Evolutionary conservation across 2,113 vertebrate species (phyloP), one percentile per base, ranked within the genome.

Genomic region (Aptenodytes patagonicus): DNA sequence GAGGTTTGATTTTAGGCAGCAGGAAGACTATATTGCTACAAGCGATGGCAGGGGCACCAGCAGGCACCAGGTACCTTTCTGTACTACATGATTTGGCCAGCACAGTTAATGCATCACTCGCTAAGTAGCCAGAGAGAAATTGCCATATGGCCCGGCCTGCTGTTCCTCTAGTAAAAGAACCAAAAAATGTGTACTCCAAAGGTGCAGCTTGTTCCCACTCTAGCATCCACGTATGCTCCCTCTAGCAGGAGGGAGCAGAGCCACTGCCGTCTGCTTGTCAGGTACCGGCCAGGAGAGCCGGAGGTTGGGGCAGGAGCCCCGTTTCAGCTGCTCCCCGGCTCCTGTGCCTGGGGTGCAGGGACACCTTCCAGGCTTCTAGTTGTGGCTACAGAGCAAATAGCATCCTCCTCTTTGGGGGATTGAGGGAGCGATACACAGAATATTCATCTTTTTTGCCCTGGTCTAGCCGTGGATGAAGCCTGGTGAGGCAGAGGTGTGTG

Each of bases 81-180:
- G 3, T 62, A 5, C 36, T n/a, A 15, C 11, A 6, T 46, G 62
- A 61, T 38, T 91, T 87, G 87, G 89, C 96, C 81, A 44, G 11
- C 87, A 47, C 36, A 6, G 25, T 91, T 69, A 79, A 73, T 94
- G 46, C 87, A 93, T 93, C 75, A 25, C 93, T 91, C 0, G 0
- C 54, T 79, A 54, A 93, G 91, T 70, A 94, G 95, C 96, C 84
- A 28, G 73, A 62, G 87, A 88, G 81, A 69, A 90, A 28, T 24
- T 83, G 78, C 97, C 97, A 95, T 95, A 94, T 97, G 94, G 94
- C 81, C 26, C 0, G 13, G 87, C 96, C 89, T 95, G 94, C 96
- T 97, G 97, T 80, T 96, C 84, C 62, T 91, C 78, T 77, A 0
- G 66, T 87, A 80, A 49, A 75, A 81, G 77, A 80, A 84, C 61